Conservation (phyloP, 2,797 vertebrate species). For the Lacerta bilineata region DNA sequence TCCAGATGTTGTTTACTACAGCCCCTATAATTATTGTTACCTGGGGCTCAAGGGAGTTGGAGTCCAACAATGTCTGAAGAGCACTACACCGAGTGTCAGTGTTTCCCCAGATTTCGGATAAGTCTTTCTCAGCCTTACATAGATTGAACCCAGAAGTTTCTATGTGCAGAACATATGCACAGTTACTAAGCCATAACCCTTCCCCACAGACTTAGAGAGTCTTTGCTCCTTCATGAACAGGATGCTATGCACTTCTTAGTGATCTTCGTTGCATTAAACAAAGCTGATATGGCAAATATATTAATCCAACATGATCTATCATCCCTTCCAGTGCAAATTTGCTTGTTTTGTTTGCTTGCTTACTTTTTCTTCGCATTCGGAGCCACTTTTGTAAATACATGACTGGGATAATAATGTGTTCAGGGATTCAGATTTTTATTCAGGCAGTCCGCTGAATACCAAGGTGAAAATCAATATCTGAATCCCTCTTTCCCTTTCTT, state of each 20-base stretch:
- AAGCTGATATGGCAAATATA: background rate
- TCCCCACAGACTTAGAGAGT: background rate
- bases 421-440: background rate
- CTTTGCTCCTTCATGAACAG: background rate
- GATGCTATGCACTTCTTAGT: background rate
- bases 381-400: background rate
- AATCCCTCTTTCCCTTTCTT: background rate
- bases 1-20: too few relatives aligned
- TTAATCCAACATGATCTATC: too few relatives aligned
- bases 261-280: background rate
- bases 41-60: too few relatives aligned
- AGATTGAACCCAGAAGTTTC: background rate
- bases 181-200: background rate
- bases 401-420: background rate
- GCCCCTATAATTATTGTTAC: too few relatives aligned
- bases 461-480: background rate
- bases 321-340: too few relatives aligned
- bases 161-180: background rate
- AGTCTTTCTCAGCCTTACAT: background rate
- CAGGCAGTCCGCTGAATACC: background rate
- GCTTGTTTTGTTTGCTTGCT: background rate
- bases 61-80: too few relatives aligned
- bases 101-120: background rate
- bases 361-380: background rate
- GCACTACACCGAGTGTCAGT: too few relatives aligned